These are phyloP conservation scores for Champsocephalus esox DNA, from an alignment of 2,797 vertebrate genomes.

Conservation along the genomic window DNA sequence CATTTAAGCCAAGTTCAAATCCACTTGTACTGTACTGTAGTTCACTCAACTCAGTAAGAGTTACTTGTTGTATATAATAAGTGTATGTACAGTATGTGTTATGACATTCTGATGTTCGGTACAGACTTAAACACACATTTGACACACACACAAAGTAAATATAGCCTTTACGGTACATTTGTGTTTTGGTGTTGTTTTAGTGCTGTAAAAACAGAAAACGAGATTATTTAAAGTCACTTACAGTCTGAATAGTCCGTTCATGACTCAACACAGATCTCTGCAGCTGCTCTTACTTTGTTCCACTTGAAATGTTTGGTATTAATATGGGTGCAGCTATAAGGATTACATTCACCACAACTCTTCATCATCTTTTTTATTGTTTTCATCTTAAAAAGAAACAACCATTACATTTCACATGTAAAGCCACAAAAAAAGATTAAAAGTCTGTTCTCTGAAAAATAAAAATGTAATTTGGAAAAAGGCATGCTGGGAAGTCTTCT, in stretches of 20 bases:
- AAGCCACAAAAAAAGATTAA: too few relatives aligned
- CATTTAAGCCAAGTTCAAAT: conserved; percentile 1
- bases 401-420: neutral
- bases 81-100: neutral
- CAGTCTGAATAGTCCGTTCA: neutral
- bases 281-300: neutral
- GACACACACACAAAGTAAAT: neutral
- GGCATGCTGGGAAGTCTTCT: neutral
- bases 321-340: neutral
- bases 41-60: neutral
- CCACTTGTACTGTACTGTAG: neutral
- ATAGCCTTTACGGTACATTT: neutral
- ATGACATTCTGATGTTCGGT: conserved; percentile 3
- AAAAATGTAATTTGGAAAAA: neutral
- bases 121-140: neutral
- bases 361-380: neutral
- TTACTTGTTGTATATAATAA: neutral
- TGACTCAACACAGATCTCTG: neutral
- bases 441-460: neutral
- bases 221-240: neutral
- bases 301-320: too few relatives aligned
- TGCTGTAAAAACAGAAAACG: neutral
- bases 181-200: conserved; percentile 15
- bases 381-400: neutral
- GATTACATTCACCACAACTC: neutral